Evolutionary conservation across 2,888 invertebrate genomes (phyloP), one percentile per base, ranked within the genome.

Genomic region (Autographa pulchrina): DNA sequence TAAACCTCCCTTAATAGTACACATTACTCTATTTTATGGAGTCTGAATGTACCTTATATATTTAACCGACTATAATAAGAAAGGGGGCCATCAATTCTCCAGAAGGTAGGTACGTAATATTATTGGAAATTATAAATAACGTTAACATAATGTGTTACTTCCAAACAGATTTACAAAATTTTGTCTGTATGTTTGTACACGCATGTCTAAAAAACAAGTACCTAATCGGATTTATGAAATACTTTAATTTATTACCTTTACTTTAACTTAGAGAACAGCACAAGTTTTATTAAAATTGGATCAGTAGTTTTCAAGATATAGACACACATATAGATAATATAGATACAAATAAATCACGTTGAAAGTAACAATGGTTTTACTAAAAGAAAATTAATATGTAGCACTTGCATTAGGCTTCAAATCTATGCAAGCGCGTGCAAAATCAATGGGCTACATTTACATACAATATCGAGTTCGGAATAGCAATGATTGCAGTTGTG

Each of bases 11-110:
- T 74, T 72, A 43, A 81, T 81, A 56, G 74, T 43, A 69, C 75
- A 67, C 81, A 81, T 81, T 82, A 79, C 75, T 74, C 70, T 74
- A 74, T 62, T 62, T 83, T 76, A 81, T 77, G 73, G 41, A 59
- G 64, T 52, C 75, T 74, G 20, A 68, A 60, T 77, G 66, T 67
- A 68, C 48, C 48, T 48, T 48, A 73, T 69, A 64, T 78, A 76
- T 81, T 81, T 74, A 43, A 48, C 48, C 48, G 48, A 48, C n/a
- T 48, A n/a, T n/a, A n/a, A n/a, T n/a, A 48, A 48, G 5, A 48
- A 48, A 6, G 8, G 48, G n/a, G n/a, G 43, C 14, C n/a, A 1
- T 48, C n/a, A 48, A 6, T 48, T n/a, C n/a, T 1, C 5, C n/a
- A n/a, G 16, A 16, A 43, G 3, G 43, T 43, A 16, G 41, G 11